Evolutionary conservation across 2,113 vertebrate species (phyloP).

Genomic region (Sylvietta virens): DNA sequence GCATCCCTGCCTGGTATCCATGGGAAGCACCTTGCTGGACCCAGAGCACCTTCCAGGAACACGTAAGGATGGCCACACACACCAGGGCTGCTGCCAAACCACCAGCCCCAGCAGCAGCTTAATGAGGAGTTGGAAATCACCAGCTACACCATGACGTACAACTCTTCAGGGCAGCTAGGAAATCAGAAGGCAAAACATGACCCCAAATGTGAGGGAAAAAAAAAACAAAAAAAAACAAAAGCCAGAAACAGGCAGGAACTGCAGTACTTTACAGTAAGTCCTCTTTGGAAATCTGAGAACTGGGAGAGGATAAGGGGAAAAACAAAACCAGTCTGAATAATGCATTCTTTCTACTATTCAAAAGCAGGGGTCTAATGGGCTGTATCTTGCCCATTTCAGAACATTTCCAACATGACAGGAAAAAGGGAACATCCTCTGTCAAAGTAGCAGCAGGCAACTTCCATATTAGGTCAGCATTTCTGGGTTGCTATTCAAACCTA

Average conservation of each 20-base stretch:
- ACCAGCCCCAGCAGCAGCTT: not conserved
- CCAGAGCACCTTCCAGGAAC: not conserved
- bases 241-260: not conserved
- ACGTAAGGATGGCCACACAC: accelerated
- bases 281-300: not conserved
- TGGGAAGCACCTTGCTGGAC: not conserved
- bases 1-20: not conserved
- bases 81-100: not conserved
- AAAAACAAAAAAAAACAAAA: not conserved
- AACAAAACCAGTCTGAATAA: not conserved
- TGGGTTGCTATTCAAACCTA: slow-evolving; percentile 40
- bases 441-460: slow-evolving; percentile 22
- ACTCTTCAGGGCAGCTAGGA: not conserved
- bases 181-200: not conserved
- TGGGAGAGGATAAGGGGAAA: not conserved
- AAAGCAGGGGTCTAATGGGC: not conserved
- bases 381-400: slow-evolving; percentile 7
- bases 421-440: slow-evolving; percentile 13
- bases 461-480: slow-evolving; percentile 58
- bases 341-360: not conserved
- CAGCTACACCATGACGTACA: not conserved
- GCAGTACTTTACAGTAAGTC: not conserved
- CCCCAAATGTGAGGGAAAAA: not conserved
- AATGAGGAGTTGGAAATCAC: not conserved
- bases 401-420: not conserved